Evolutionary conservation across 2,888 invertebrate genomes (phyloP), one percentile per base, ranked within the genome.

Genomic region (Podabrus alpinus): DNA sequence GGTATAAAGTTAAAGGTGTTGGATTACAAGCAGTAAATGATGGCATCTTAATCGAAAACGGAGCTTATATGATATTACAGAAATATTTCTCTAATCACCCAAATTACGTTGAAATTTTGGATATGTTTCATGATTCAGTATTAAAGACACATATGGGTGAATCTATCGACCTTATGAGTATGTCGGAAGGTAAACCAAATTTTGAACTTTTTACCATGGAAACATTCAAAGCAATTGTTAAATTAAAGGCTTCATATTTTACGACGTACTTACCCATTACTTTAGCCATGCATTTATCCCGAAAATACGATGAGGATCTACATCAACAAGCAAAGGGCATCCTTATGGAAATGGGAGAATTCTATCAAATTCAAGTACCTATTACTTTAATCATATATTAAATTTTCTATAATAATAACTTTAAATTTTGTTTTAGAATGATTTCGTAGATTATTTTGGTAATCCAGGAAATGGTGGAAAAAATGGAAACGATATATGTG

Each of bases 361-460:
- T 97, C 86, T 99, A 94, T 88, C 99, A 99, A 91, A 94, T 97
- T 62, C 97, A 97, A 90, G 96, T 94, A 83, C n/a, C n/a, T n/a
- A n/a, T n/a, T 81, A 24, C 7, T 77, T 68, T 69, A n/a, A n/a
- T n/a, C n/a, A n/a, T n/a, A n/a, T n/a, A n/a, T n/a, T n/a, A n/a
- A n/a, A n/a, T n/a, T n/a, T n/a, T n/a, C n/a, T n/a, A n/a, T n/a
- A n/a, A n/a, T n/a, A n/a, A n/a, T n/a, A n/a, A n/a, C n/a, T n/a
- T n/a, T n/a, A n/a, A n/a, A n/a, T n/a, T n/a, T n/a, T n/a, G n/a
- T n/a, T n/a, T n/a, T n/a, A n/a, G n/a, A n/a, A n/a, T n/a, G n/a
- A n/a, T n/a, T n/a, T n/a, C n/a, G n/a, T n/a, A n/a, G n/a, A n/a
- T n/a, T n/a, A n/a, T n/a, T n/a, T n/a, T n/a, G n/a, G n/a, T n/a